These are phyloP conservation scores for Sialis lutaria DNA, from an alignment of 2,888 invertebrate genomes.

Conservation along the genomic window DNA sequence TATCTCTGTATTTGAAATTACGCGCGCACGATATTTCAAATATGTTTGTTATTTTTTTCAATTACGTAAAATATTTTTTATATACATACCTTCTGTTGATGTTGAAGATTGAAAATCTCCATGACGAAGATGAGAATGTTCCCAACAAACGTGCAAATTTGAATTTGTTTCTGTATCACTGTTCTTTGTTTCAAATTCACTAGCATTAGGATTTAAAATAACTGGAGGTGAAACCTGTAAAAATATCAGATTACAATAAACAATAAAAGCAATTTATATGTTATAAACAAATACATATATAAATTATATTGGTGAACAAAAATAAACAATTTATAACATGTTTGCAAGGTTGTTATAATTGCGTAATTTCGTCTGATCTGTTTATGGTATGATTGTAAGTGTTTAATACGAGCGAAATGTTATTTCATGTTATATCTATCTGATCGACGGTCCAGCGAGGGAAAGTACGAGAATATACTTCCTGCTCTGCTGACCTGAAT, in stretches of 20 bases:
- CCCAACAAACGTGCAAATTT: constrained; percentile 15
- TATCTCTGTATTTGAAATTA: too few relatives aligned
- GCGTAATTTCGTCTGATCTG: too few relatives aligned
- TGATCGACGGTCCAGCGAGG: constrained; percentile 14
- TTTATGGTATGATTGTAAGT: too few relatives aligned
- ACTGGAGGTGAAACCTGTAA: constrained; percentile 20
- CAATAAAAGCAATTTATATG: too few relatives aligned
- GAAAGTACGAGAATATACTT: constrained; percentile 17
- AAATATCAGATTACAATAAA: too few relatives aligned
- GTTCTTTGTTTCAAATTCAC: constrained; percentile 21
- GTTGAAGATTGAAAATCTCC: constrained; percentile 14
- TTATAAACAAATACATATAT: too few relatives aligned
- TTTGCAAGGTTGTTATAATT: too few relatives aligned
- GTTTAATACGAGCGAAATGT: background rate
- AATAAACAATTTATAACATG: too few relatives aligned
- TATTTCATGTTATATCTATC: constrained; percentile 1
- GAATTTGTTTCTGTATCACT: constrained; percentile 16
- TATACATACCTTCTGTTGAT: constrained; percentile 16
- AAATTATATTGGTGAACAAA: too few relatives aligned
- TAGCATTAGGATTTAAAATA: constrained; percentile 21
- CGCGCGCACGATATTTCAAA: too few relatives aligned
- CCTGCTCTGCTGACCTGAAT: constrained; percentile 17
- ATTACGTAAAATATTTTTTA: background rate
- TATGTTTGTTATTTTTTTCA: background rate
- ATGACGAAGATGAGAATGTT: constrained; percentile 10